Evolutionary conservation across 2,797 vertebrate species (phyloP).

Genomic region (Loris lydekkerianus): DNA sequence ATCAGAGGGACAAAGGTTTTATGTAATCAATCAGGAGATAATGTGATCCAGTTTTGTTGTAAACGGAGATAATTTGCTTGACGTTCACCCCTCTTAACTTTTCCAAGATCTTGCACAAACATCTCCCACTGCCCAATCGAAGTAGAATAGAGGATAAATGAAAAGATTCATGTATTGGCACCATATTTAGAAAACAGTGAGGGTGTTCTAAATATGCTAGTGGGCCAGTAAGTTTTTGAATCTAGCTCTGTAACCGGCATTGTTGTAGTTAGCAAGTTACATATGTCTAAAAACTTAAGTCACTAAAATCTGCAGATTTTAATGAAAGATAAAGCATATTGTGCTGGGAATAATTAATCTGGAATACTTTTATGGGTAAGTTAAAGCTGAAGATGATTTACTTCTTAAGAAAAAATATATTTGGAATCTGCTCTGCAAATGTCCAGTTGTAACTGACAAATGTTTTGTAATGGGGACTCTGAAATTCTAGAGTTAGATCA

Average conservation of each 20-base stretch:
- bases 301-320: neutral
- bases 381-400: slow-evolving; percentile 58
- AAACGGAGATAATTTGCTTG: neutral
- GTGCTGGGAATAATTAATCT: neutral
- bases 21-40: neutral
- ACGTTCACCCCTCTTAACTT: neutral
- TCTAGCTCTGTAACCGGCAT: neutral
- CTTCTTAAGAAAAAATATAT: slow-evolving; percentile 36
- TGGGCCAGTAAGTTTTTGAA: neutral
- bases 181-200: neutral
- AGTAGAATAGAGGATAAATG: neutral
- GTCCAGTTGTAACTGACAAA: slow-evolving; percentile 67
- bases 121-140: neutral
- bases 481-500: slow-evolving; percentile 70
- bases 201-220: neutral
- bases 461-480: slow-evolving; percentile 47
- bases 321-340: neutral
- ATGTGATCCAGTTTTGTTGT: neutral
- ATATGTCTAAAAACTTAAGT: slow-evolving; percentile 7
- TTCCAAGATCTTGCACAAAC: neutral
- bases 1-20: neutral
- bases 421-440: neutral
- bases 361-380: neutral
- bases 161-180: neutral
- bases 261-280: neutral